These are phyloP conservation scores for Hippocampus kuda DNA, from an alignment of 2,797 vertebrate genomes.

Conservation along the genomic window DNA sequence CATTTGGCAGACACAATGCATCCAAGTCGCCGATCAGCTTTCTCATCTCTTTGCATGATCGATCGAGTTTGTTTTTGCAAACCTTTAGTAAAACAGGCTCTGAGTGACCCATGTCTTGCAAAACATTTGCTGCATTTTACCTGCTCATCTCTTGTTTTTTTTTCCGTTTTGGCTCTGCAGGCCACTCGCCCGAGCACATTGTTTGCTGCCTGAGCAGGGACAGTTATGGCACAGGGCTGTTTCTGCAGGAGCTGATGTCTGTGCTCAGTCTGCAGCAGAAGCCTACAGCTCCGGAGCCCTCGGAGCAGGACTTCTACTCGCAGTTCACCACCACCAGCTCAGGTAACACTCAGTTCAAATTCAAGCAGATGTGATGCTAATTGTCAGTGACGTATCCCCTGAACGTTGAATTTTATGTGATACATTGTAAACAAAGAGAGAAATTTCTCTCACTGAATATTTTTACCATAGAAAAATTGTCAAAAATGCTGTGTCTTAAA, in stretches of 20 bases:
- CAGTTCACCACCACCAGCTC: slow-evolving; percentile 85
- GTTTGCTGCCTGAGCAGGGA: slow-evolving; percentile 88
- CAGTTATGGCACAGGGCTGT: slow-evolving; percentile 83
- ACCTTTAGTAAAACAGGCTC: background rate
- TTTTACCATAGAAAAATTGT: background rate
- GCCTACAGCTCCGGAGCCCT: slow-evolving; percentile 83
- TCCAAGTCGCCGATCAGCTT: no score
- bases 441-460: background rate
- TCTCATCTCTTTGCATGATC: no score
- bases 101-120: background rate
- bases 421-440: no score
- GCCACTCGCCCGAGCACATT: slow-evolving; percentile 76
- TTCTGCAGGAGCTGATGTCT: slow-evolving; percentile 91
- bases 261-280: slow-evolving; percentile 82
- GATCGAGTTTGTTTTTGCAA: no score
- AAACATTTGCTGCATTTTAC: no score
- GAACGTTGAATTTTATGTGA: no score
- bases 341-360: slow-evolving; percentile 56
- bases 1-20: no score
- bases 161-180: slow-evolving; percentile 47
- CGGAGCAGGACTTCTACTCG: slow-evolving; percentile 92
- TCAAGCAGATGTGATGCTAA: no score
- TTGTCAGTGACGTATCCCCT: no score
- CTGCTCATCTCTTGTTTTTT: background rate
- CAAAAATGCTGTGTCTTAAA: no score